Base-by-base conservation (phyloP, 2,113 vertebrate species). In the Vombatus ursinus region DNA sequence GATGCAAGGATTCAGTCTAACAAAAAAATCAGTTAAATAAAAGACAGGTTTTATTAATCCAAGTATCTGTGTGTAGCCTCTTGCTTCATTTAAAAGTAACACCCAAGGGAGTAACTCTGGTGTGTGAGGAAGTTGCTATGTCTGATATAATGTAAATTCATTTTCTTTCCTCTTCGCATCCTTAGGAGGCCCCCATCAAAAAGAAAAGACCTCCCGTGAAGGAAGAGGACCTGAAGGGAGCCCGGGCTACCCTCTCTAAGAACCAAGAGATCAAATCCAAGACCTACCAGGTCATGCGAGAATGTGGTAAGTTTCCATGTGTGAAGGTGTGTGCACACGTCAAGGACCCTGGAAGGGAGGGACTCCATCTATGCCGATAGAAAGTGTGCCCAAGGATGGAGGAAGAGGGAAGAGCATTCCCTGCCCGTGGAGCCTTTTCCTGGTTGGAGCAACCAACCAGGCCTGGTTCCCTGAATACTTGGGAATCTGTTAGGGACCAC, bases 151-250 rank as follows among this genome's bases (percentile, higher is more conserved):
- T 44, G 1, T 84, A 84, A 84, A 44, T 84, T 51, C 7, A 84
- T 24, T 92, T 51, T 44, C 77, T 44, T 94, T 96, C 90, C n/a
- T 6, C 0, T 98, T 52, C 95, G 91, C 95, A 68, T 91, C 97
- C 89, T 90, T 91, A 98, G 97, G 97, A 98, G 95, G 97, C 97
- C 0, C 98, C 98, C 25, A 98, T 99, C 94, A 99, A 99, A 98
- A 99, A 99, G 99, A 99, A 99, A 98, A 99, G 99, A 31, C 99
- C 99, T 91, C 99, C 99, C 1, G 97, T 99, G 98, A 99, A 99
- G 97, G 99, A 99, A 97, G 99, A 99, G 98, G 99, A 99, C 98
- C 98, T 99, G 95, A 99, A 99, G 97, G 99, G 99, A 97, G 99
- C 99, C n/a, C 99, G 99, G 97, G 98, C 98, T 97, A 99, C 99